A percentile compares a stretch with the other conserved stretches of the same genome.
Conservation (phyloP, 2,888 invertebrate genomes). For the Philhelius pedissequus region DNA sequence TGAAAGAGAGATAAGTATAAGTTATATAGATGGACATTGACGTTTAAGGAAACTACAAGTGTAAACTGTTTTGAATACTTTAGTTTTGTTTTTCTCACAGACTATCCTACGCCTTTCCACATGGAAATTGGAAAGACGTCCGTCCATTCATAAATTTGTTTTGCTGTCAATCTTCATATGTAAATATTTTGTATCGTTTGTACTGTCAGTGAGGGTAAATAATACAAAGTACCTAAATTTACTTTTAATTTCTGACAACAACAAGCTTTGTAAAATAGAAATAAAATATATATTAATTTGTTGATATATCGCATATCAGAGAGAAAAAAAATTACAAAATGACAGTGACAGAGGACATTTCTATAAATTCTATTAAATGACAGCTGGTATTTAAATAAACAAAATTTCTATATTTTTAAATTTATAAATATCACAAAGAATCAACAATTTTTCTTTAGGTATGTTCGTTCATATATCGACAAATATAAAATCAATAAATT, state of each 20-base stretch:
- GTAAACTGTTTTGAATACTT: background rate
- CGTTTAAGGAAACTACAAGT: constrained; percentile 1
- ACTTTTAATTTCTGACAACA: background rate
- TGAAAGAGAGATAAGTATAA: background rate
- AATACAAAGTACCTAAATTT: no score
- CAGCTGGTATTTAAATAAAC: background rate
- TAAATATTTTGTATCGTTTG: background rate
- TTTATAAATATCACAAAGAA: background rate
- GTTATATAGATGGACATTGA: background rate
- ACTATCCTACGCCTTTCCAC: constrained; percentile 6
- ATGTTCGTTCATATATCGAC: background rate
- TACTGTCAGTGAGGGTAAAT: background rate
- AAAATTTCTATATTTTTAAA: background rate
- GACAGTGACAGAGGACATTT: background rate
- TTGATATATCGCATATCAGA: background rate
- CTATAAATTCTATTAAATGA: background rate
- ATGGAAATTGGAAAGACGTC: constrained; percentile 13
- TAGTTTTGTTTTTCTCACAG: background rate
- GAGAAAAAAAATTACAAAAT: background rate
- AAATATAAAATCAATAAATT: background rate
- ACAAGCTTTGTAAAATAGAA: background rate
- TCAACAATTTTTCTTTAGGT: background rate
- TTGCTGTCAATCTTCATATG: background rate
- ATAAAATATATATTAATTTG: background rate
- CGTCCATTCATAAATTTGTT: constrained; percentile 38